Conservation (phyloP, 2,888 invertebrate species). For the Eugnorisma glareosa region DNA sequence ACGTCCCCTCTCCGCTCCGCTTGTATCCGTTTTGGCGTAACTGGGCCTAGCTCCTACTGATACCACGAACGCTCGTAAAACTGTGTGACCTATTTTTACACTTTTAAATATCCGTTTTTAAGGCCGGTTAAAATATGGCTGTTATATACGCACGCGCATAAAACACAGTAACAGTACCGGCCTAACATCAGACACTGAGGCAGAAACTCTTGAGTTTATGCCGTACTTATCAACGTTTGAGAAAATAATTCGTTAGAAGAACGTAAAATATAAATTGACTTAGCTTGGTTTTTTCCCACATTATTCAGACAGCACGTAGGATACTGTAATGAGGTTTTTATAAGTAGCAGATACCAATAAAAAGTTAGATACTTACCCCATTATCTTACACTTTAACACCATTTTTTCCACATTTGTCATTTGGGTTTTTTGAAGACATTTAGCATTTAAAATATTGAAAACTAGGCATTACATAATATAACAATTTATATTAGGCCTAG, state of each 20-base stretch:
- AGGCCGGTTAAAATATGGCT: conserved; percentile 33
- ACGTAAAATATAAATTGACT: neutral
- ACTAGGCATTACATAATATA: neutral
- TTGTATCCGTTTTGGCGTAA: neutral
- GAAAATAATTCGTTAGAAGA: neutral
- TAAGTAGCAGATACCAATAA: neutral
- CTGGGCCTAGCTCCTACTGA: conserved; percentile 53
- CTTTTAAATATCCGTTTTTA: conserved; percentile 38
- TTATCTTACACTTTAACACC: neutral
- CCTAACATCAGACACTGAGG: conserved; percentile 7
- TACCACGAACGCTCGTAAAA: conserved; percentile 45
- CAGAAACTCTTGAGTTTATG: neutral
- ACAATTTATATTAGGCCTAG: neutral
- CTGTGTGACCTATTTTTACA: conserved; percentile 48
- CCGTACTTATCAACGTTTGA: neutral
- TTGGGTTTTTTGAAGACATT: neutral
- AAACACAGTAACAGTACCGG: conserved; percentile 17
- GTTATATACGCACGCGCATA: conserved; percentile 22
- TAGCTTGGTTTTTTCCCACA: neutral
- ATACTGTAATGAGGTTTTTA: conserved; percentile 9
- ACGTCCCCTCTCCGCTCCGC: neutral
- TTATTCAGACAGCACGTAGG: neutral
- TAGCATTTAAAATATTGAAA: neutral
- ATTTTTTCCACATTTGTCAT: conserved; percentile 8
- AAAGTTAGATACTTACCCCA: neutral